Evolutionary conservation across 2,888 invertebrate species (phyloP).

Genomic region (Papilio demoleus): DNA sequence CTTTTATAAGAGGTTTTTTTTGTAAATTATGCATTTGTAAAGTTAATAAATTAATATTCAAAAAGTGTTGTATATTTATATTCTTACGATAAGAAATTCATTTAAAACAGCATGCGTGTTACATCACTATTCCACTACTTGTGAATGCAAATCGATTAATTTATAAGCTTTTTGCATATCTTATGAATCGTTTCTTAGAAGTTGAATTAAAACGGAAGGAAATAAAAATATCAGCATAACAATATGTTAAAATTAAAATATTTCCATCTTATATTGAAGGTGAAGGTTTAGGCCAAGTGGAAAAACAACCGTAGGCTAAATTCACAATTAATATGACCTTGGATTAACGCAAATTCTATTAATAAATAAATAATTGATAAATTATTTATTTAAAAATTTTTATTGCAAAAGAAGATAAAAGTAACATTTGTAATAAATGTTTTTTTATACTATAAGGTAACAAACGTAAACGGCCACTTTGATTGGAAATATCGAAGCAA

Average conservation of each 20-base stretch:
- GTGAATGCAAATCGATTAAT: constrained; percentile 22
- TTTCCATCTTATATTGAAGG: constrained; percentile 20
- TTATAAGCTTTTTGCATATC: constrained; percentile 24
- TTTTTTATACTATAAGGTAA: too few relatives aligned
- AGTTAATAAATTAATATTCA: constrained; percentile 10
- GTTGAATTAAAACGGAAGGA: constrained; percentile 36
- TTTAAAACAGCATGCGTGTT: background rate
- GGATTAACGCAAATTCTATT: background rate
- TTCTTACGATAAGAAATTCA: background rate
- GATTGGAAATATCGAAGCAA: too few relatives aligned
- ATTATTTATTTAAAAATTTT: too few relatives aligned
- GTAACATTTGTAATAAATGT: too few relatives aligned
- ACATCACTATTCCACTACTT: constrained; percentile 26
- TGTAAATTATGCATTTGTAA: too few relatives aligned
- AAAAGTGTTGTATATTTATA: background rate
- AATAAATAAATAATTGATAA: background rate
- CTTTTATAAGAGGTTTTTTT: too few relatives aligned
- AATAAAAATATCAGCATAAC: constrained; percentile 8
- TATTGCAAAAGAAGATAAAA: too few relatives aligned
- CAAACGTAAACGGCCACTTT: too few relatives aligned
- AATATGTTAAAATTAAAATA: constrained; percentile 7
- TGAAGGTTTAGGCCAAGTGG: background rate
- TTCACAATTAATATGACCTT: background rate
- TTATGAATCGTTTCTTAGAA: background rate
- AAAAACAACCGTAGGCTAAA: background rate